Conservation (phyloP, 1,140 invertebrate genomes). For the Psilanteris sp. region DNA sequence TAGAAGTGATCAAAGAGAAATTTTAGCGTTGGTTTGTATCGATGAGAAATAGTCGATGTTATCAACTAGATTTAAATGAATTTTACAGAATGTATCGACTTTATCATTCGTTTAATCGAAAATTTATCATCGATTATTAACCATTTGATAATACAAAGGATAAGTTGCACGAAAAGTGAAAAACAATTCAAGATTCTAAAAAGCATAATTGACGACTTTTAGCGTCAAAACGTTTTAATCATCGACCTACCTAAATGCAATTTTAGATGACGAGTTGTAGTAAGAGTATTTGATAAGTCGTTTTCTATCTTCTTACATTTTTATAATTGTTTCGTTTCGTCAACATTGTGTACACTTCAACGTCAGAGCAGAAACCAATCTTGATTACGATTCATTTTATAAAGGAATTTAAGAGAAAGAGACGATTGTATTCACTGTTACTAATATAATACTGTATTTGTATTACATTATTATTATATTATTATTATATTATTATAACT, state of each 20-base stretch:
- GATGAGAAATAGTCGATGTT: too few relatives aligned
- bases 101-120: too few relatives aligned
- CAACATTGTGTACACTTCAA: too few relatives aligned
- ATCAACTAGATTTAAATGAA: too few relatives aligned
- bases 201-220: conserved; percentile 45
- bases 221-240: conserved; percentile 34
- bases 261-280: conserved; percentile 53
- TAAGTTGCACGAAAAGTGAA: conserved; percentile 11
- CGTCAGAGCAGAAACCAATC: too few relatives aligned
- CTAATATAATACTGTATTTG: conserved; percentile 29
- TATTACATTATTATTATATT: conserved; percentile 30
- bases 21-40: too few relatives aligned
- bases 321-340: conserved; percentile 31
- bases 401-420: too few relatives aligned
- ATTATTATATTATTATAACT: conserved; percentile 24
- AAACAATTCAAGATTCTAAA: conserved; percentile 49
- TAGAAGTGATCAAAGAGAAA: too few relatives aligned
- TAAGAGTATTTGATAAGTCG: conserved; percentile 52
- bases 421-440: conserved; percentile 38
- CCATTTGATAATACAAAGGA: conserved; percentile 18
- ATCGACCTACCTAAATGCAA: conserved; percentile 44
- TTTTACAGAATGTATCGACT: too few relatives aligned
- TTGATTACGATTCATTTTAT: too few relatives aligned
- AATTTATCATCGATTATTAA: not conserved
- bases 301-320: conserved; percentile 56